phyloP scores from a whole-genome alignment of 1,140 invertebrate genomes.

The Maniola jurtina region DNA sequence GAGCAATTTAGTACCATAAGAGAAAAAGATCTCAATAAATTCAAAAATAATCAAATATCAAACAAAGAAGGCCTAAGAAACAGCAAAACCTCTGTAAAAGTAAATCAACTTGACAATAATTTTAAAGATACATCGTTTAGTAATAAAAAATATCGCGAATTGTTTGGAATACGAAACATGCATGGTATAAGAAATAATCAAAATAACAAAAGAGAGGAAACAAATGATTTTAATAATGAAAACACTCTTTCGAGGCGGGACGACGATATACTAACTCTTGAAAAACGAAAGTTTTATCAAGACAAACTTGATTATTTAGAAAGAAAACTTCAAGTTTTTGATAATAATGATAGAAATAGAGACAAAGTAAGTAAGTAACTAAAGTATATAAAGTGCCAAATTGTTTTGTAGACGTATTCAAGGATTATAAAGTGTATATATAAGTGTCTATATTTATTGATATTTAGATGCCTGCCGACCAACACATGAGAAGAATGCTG shows the following conservation, averaged over 20 bases:
- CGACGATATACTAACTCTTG: slow-evolving; percentile 31
- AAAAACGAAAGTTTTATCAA: slow-evolving; percentile 51
- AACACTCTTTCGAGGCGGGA: slow-evolving; percentile 14
- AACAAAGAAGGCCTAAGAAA: background rate
- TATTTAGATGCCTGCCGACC: background rate
- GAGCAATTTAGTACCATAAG: background rate
- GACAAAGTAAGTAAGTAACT: background rate
- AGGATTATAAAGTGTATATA: too few species aligned
- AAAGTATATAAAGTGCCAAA: background rate
- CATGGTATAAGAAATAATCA: background rate
- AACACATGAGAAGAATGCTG: slow-evolving; percentile 4
- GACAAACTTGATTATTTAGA: slow-evolving; percentile 46
- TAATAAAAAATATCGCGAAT: background rate
- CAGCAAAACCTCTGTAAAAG: background rate
- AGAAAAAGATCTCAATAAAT: background rate
- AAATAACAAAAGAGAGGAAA: background rate
- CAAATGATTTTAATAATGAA: background rate
- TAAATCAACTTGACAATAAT: background rate
- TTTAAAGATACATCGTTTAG: background rate
- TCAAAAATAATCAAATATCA: background rate
- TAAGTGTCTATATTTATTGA: background rate
- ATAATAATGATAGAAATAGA: background rate
- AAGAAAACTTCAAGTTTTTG: slow-evolving; percentile 33
- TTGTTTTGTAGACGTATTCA: too few species aligned
- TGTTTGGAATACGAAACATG: background rate